Evolutionary conservation across 1,140 invertebrate genomes (phyloP), one percentile per base, ranked within the genome.

Genomic region (Danaus plexippus): DNA sequence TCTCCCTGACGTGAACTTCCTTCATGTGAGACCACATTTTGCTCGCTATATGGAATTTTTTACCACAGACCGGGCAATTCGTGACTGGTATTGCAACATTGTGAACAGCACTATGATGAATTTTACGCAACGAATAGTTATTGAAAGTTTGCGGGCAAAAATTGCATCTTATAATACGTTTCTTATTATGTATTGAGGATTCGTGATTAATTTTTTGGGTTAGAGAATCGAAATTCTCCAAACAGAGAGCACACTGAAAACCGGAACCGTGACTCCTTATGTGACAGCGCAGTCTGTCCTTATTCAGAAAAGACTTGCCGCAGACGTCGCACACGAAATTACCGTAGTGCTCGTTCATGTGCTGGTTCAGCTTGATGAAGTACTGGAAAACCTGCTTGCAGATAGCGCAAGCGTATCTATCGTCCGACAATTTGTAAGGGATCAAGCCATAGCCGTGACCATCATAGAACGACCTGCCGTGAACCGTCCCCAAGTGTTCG

Each of bases 241-340:
- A 9, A 43, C 84, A 87, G 0, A 55, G 0, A 7, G 66, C 64
- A 46, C 84, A 87, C 18, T 61, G 62, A 32, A 77, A 81, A 2
- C 62, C 54, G 0, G 75, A 69, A 0, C 71, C 72, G 50, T 87
- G 85, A 1, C 61, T 72, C 0, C 75, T 18, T 0, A 67, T 52
- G 53, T 87, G 85, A 41, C 71, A 75, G 9, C 80, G 48, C 13
- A 85, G 43, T 32, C 85, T 51, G 10, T 77, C 81, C 9, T 78
- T 71, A 55, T 75, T 82, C 0, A 85, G 46, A 75, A 89, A 96
- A 0, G 90, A 91, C 69, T 95, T 96, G 1, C 89, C 89, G 69
- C 95, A 96, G 5, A 92, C 85, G 56, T 94, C 93, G 71, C 95
- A 96, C 50, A 93, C 89, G 68, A 94, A 95, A 44, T 66, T 77